Base-by-base conservation (phyloP, 1,140 invertebrate species). In the Homarus americanus region DNA sequence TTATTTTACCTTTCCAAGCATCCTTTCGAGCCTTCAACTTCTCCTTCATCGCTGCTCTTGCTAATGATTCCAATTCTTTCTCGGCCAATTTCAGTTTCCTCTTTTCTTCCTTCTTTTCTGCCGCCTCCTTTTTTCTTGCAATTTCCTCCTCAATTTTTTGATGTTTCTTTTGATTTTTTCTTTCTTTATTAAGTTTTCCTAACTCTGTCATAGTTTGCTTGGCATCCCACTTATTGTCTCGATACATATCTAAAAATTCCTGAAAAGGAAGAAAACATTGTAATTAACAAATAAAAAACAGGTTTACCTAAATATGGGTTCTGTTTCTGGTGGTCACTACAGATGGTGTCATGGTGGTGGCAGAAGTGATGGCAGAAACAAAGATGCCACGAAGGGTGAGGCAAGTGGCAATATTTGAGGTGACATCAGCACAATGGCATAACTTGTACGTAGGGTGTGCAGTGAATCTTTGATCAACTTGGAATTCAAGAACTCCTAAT, bases 191-290 rank as follows among this genome's bases (percentile, higher is more conserved):
- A n/a, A 75, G 12, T 40, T 73, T 82, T 15, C 63, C 75, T 34
- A 89, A 58, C 76, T 82, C 20, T 49, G n/a, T 41, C 79, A 89
- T 89, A 20, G 87, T 89, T 20, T 36, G 28, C 34, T 89, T 72
- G 41, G 69, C 87, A 73, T 89, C 87, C 87, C 87, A 89, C 9
- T 89, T 53, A 53, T 73, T 82, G 20, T 69, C 32, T 34, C 34
- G 72, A 49, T 80, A 89, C 5, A 82, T n/a, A 82, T 89, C 87
- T 28, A 89, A 49, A 0, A 49, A 41, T 75, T 89, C 87, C 87
- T 89, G 63, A 17, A 89, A 80, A 7, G 2, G 28, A 69, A 80
- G 10, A 69, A 2, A 49, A 41, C n/a, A 84, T 24, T 41, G 9
- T 10, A 58, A 17, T 20, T 58, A 17, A 49, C 34, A 58, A 36